Percentiles rank a stretch among this genome's conserved stretches.
phyloP scores from a whole-genome alignment of 2,113 vertebrate genomes.

The Nymphicus hollandicus region DNA sequence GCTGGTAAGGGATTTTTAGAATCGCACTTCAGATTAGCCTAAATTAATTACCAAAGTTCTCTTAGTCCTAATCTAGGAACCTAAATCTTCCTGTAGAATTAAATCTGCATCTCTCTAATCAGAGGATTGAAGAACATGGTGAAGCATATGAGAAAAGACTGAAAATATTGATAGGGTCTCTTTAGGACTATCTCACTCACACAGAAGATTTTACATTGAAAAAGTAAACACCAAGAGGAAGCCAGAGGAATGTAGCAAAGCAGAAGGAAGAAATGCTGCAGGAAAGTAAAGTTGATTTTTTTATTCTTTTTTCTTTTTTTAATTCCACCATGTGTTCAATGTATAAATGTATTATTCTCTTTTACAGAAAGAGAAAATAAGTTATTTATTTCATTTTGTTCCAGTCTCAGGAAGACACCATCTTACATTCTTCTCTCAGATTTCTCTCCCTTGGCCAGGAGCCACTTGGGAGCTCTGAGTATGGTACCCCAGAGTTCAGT shows the following conservation, averaged over 20 bases:
- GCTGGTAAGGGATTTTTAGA: neutral
- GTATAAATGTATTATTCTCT: neutral
- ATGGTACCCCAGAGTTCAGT: neutral
- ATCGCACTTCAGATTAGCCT: neutral
- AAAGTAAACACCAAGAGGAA: neutral
- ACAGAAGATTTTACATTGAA: neutral
- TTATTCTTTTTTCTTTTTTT: neutral
- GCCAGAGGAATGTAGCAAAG: neutral
- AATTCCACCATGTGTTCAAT: neutral
- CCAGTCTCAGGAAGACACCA: neutral
- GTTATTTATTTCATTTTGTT: neutral
- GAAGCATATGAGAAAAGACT: neutral
- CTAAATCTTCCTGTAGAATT: neutral
- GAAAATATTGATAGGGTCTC: neutral
- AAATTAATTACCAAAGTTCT: neutral
- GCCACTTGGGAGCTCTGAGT: neutral
- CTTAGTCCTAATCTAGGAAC: neutral
- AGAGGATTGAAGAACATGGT: neutral
- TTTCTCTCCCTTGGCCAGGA: neutral
- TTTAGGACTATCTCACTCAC: neutral
- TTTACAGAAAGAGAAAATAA: neutral
- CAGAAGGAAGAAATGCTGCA: neutral
- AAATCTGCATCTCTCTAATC: neutral
- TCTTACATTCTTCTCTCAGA: neutral
- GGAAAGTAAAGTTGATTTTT: neutral